Evolutionary conservation across 2,888 invertebrate genomes (phyloP), one percentile per base, ranked within the genome.

Genomic region (Hypselothyrea guttata): DNA sequence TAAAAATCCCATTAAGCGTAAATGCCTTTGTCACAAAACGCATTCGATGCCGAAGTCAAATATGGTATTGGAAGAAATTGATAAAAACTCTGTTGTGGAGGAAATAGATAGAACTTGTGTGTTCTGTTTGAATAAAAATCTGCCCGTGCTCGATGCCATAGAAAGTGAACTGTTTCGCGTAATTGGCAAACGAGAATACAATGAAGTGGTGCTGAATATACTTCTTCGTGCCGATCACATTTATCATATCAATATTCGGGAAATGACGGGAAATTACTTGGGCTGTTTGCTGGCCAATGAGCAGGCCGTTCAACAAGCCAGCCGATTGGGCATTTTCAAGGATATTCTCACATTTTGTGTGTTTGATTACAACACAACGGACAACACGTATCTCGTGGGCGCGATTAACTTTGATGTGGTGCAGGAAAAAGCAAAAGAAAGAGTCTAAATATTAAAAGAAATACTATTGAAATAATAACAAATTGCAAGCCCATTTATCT

Each of bases 211-310:
- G 0, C 16, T 87, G 1, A 72, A 86, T 0, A 47, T 87, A 1
- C 54, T 86, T 0, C 38, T 86, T 30, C 71, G 87, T 5, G 30
- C 66, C 2, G 76, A 87, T 35, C 72, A 81, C 37, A 7, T 86
- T 0, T 88, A 86, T 30, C 88, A 88, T 34, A 60, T 88, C 8
- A 86, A 76, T 35, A 40, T 88, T 0, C 49, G 71, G 1, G 53
- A 69, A 2, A 31, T 75, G 12, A 58, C 58, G 1, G 75, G 71
- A 1, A 5, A 35, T 0, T 59, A 69, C 0, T 30, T 87, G 2
- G 76, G 77, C 7, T 88, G 87, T 2, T 38, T 86, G 16, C 64
- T 84, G 33, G 86, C 75, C 8, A 78, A 55, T 11, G 79, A 85
- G 18, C 13, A 4, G 2, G 88, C 62, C 18, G 71, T 86, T 9